Evolutionary conservation across 2,888 invertebrate genomes (phyloP), one percentile per base, ranked within the genome.

Genomic region (Drosophila sordidula): DNA sequence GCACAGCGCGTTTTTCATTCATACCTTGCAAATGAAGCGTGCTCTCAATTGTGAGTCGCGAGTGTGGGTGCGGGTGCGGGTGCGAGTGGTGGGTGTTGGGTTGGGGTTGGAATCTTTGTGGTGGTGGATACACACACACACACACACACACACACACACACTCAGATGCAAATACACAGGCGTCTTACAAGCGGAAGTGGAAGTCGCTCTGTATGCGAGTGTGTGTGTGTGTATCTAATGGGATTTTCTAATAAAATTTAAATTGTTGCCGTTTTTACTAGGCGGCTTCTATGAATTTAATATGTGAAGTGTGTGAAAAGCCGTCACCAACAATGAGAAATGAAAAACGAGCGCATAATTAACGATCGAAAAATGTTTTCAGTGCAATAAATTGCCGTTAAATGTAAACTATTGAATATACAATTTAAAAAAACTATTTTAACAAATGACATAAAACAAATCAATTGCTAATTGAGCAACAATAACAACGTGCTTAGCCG

Each of bases 211-310:
- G 45, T 45, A 12, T 64, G 26, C 34, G 16, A 47, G 55, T 58
- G 44, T 68, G 54, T 86, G 66, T 72, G 59, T 87, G 77, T 88
- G 84, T 83, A 83, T 88, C 77, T 88, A 83, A 83, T 83, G 83
- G 87, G 83, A 86, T 86, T 77, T 86, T 79, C 88, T 82, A 83
- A 83, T 83, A 86, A 79, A 77, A 88, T 88, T 88, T 86, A 86
- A 83, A 88, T 80, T 88, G 87, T 82, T 72, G 67, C 61, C 83
- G 51, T 69, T 64, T 70, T 58, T 67, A 39, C 70, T 52, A 47
- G 29, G 41, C 42, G 56, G 39, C 59, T 57, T 50, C 55, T 42
- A 69, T 67, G 49, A 82, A 83, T 82, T 86, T 70, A 77, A 70
- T 70, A 72, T 72, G 74, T 72, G 57, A 69, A 68, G 55, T 61